Conservation (phyloP, 2,113 vertebrate genomes). For the Cairina moschata region DNA sequence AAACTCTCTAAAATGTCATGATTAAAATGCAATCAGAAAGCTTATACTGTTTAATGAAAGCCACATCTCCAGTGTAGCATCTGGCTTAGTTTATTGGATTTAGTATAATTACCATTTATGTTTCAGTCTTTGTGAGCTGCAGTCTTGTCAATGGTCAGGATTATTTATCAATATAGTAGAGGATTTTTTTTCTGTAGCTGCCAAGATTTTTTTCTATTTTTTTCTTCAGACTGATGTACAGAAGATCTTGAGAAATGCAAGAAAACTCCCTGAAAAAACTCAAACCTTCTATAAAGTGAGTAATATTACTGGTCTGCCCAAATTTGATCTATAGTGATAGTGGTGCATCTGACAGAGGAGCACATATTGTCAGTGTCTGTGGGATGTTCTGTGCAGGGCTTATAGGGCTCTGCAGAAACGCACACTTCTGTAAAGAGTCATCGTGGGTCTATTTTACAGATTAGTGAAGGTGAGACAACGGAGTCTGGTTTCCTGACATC, state of each 20-base stretch:
- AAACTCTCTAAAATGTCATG: constrained; percentile 21
- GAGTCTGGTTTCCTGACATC: neutral
- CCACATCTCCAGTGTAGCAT: constrained; percentile 20
- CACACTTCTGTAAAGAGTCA: accelerated
- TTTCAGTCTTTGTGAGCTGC: constrained; percentile 32
- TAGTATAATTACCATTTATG: neutral
- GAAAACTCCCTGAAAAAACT: constrained; percentile 98
- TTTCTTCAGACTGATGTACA: constrained; percentile 93
- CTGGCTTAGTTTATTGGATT: constrained; percentile 48
- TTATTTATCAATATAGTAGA: neutral
- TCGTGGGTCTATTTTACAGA: neutral
- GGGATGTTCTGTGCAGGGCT: neutral
- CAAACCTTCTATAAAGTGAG: constrained; percentile 98
- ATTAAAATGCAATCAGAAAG: constrained; percentile 32
- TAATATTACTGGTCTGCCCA: neutral
- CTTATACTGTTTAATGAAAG: neutral
- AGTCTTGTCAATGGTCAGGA: neutral
- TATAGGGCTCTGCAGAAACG: neutral
- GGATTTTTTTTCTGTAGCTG: neutral
- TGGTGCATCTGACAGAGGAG: neutral
- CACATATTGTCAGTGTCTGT: neutral
- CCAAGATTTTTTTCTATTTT: neutral
- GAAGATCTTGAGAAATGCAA: constrained; percentile 97
- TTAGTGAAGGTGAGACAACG: neutral
- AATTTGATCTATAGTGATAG: neutral